These are phyloP conservation scores for Pseudomyrmex flavicornis DNA, from an alignment of 1,140 invertebrate species.

Conservation along the genomic window DNA sequence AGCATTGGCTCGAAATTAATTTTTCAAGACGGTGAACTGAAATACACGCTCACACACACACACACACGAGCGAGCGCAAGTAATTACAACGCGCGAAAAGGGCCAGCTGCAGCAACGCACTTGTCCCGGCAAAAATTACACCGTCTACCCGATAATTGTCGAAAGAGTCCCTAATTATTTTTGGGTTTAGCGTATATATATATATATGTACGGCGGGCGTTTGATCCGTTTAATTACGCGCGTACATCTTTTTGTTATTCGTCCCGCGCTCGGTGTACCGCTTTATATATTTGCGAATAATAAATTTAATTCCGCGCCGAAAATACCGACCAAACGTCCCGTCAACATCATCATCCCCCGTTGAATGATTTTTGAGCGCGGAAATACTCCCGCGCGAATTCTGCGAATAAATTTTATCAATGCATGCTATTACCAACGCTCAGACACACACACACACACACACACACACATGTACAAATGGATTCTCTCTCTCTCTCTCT, in stretches of 20 bases:
- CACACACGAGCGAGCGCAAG: not conserved
- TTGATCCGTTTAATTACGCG: slow-evolving; percentile 46
- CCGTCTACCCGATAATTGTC: slow-evolving; percentile 55
- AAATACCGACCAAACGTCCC: not conserved
- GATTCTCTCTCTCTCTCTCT: slow-evolving; percentile 3
- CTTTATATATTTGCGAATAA: slow-evolving; percentile 15
- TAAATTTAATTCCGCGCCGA: not conserved
- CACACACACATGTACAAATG: not conserved
- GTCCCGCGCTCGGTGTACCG: not conserved
- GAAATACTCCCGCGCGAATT: too few relatives aligned
- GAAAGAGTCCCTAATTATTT: slow-evolving; percentile 55
- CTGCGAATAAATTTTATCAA: slow-evolving; percentile 17
- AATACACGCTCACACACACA: not conserved
- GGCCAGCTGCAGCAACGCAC: slow-evolving; percentile 35
- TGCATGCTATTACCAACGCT: not conserved
- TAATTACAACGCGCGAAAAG: slow-evolving; percentile 27
- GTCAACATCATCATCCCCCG: too few relatives aligned
- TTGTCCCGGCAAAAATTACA: slow-evolving; percentile 42
- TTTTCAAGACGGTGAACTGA: slow-evolving; percentile 36
- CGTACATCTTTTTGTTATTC: slow-evolving; percentile 29
- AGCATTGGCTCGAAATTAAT: slow-evolving; percentile 54
- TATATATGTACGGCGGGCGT: not conserved
- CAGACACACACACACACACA: not conserved
- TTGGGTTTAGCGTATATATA: not conserved
- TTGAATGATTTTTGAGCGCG: slow-evolving; percentile 17